Percentiles rank a stretch among this genome's conserved stretches.
Evolutionary conservation across 2,797 vertebrate genomes (phyloP).

Genomic region (Xiphorhynchus erythropygius): DNA sequence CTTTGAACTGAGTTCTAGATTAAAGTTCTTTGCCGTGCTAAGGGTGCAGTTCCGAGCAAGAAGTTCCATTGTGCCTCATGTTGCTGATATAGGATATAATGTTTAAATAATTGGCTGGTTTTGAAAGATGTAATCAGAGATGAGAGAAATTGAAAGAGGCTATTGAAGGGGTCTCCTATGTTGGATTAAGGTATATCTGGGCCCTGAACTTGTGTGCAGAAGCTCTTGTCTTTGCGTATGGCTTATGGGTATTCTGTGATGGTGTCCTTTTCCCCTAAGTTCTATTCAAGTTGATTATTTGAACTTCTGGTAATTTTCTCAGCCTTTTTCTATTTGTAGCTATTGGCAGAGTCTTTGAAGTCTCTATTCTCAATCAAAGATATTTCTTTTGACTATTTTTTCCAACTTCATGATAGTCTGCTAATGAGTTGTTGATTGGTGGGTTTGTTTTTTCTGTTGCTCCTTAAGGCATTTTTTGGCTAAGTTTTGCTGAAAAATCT

Average conservation of each 20-base stretch:
- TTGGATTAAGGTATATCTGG: neutral
- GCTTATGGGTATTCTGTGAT: neutral
- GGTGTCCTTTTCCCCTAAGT: neutral
- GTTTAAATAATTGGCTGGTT: slow-evolving; percentile 25
- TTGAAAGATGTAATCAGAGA: neutral
- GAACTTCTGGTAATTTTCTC: neutral
- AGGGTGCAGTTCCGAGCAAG: neutral
- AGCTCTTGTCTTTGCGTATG: neutral
- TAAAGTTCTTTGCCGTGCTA: neutral
- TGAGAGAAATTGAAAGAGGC: neutral
- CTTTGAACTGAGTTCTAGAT: neutral
- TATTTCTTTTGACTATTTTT: neutral
- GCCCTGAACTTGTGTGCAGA: neutral
- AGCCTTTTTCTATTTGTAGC: neutral
- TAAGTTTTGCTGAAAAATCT: neutral
- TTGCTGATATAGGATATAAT: neutral
- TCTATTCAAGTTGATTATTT: neutral
- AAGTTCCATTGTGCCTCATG: slow-evolving; percentile 4
- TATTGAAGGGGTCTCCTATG: neutral
- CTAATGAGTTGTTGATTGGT: neutral
- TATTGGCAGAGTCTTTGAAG: neutral
- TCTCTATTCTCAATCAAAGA: neutral
- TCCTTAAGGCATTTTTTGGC: neutral
- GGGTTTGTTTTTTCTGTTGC: neutral
- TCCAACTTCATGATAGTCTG: neutral